Conservation (phyloP, 2,888 invertebrate genomes). For the Pseudococcus viburni region DNA sequence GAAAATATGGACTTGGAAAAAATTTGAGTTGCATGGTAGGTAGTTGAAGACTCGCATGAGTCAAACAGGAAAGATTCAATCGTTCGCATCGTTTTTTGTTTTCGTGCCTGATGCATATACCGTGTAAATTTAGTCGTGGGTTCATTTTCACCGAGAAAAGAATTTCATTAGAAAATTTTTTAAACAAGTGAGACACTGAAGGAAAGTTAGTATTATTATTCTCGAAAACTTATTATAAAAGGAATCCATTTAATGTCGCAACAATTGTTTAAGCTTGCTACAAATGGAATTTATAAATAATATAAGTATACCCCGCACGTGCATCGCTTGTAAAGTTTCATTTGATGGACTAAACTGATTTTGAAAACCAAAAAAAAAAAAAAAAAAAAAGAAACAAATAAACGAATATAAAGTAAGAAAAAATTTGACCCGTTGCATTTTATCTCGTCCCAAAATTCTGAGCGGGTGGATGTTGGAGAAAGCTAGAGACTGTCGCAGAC, state of each 20-base stretch:
- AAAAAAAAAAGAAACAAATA: background rate
- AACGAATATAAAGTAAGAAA: background rate
- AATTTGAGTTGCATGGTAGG: too few species aligned
- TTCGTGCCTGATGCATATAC: too few species aligned
- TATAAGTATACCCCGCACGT: background rate
- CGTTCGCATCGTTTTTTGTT: too few species aligned
- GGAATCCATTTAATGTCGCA: conserved; percentile 1
- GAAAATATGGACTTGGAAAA: too few species aligned
- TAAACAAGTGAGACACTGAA: too few species aligned
- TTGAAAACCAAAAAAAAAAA: background rate
- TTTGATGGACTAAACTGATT: background rate
- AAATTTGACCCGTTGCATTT: background rate
- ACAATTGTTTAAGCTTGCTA: background rate
- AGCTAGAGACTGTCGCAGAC: background rate
- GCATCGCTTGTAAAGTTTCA: conserved; percentile 2
- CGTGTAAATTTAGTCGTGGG: too few species aligned
- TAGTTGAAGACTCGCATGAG: too few species aligned
- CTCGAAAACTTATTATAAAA: background rate
- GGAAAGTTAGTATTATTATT: too few species aligned
- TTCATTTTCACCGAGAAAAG: too few species aligned
- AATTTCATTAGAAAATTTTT: too few species aligned
- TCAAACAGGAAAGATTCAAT: too few species aligned
- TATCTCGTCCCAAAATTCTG: background rate
- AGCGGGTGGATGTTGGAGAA: background rate
- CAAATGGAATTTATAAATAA: conserved; percentile 7